Evolutionary conservation across 1,140 invertebrate genomes (phyloP), one percentile per base, ranked within the genome.

Genomic region (Zaprionus africanus): DNA sequence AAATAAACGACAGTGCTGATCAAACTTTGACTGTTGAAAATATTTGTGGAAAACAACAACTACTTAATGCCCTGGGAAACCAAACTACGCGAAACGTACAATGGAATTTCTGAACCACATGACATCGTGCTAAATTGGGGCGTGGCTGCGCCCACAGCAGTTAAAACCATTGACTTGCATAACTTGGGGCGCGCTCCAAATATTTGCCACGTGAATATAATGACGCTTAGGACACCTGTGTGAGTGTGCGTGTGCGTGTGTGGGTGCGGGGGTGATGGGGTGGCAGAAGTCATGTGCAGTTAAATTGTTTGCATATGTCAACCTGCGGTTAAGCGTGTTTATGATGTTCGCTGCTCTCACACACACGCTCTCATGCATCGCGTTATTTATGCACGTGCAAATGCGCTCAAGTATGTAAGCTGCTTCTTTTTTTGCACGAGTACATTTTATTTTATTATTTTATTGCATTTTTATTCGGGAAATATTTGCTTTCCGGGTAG

Each of bases 301-400:
- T 60, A 51, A 68, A 69, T 46, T 67, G 63, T 59, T 78, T 78
- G 79, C 78, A 74, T 64, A 72, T 79, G 81, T 90, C 81, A 85
- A 64, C 63, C 56, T 81, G 85, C 69, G 81, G 85, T 84, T 81
- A 60, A 76, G 67, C 56, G 68, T 87, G 75, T 75, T 79, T 79
- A 61, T 76, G 78, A 88, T 79, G 68, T 28, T 34, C 41, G 41
- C 28, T 56, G 41, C 31, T 24, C 46, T 5, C 46, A 22, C 46
- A 51, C 46, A 51, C 9, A 24, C 19, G 4, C 46, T 2, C 46
- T 22, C 19, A 11, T 13, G 12, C 46, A 24, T 24, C 13, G 19
- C 13, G 46, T 51, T 24, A 51, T 51, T 51, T 51, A 51, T 24
- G 19, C 46, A 13, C 19, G 19, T 24, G 19, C 11, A 24, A 51